Evolutionary conservation across 2,113 vertebrate species (phyloP).

Genomic region (Halichoerus grypus): DNA sequence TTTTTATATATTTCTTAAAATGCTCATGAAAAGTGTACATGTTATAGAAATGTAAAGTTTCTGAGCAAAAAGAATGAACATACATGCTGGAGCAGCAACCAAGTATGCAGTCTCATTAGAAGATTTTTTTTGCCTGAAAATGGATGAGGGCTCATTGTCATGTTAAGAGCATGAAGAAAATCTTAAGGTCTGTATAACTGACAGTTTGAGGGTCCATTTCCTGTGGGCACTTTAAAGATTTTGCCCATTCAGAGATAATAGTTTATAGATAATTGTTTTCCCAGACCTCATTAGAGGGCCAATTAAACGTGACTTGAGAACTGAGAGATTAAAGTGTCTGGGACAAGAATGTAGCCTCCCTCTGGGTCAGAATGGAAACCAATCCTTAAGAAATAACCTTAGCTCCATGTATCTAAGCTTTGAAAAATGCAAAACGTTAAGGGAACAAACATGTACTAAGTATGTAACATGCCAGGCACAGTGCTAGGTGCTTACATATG

Average conservation of each 20-base stretch:
- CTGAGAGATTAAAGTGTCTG: background rate
- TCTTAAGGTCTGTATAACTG: background rate
- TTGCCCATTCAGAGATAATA: background rate
- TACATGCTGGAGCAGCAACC: background rate
- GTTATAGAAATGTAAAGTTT: background rate
- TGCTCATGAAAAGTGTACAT: background rate
- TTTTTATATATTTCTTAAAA: slow-evolving; percentile 10
- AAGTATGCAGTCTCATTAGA: background rate
- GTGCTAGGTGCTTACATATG: background rate
- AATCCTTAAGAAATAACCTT: background rate
- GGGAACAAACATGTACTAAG: background rate
- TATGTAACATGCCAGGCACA: background rate
- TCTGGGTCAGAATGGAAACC: background rate
- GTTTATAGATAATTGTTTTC: background rate
- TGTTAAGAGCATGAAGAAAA: background rate
- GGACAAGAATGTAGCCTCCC: background rate
- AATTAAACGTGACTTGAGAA: slow-evolving; percentile 16
- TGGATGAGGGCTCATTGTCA: background rate
- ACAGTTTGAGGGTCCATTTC: background rate
- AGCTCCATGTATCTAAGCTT: background rate
- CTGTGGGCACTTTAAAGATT: background rate
- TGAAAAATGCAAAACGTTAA: background rate
- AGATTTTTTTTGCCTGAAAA: slow-evolving; percentile 9
- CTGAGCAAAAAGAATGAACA: background rate
- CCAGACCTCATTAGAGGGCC: background rate